Base-by-base conservation (phyloP, 2,797 vertebrate species). In the Danio aesculapii region DNA sequence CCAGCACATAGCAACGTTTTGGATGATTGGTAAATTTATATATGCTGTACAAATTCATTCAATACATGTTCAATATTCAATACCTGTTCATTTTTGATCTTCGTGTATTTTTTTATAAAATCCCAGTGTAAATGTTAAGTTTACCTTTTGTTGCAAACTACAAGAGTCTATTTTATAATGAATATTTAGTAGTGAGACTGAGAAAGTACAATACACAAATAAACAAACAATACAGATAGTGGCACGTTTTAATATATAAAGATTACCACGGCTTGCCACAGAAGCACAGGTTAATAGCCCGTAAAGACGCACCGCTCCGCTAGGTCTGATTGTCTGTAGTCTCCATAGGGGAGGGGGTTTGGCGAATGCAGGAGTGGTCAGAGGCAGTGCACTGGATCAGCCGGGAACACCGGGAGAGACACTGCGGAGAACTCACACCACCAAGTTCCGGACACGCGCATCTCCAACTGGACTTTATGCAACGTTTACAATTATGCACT, bases 351-450 rank as follows among this genome's bases (percentile, higher is more conserved):
- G 77, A 62, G 73, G 62, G 57, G 64, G 82, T 17, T 49, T 64
- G 21, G 64, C 62, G 80, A 79, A 74, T 71, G 74, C 84, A 73
- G 85, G 84, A 83, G 81, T 75, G 87, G 81, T 83, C 75, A 64
- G 79, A 64, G 17, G 70, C 58, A 83, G 77, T 75, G 77, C 75
- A 75, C 47, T 64, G 69, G 44, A 74, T 16, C 41, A 66, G 75
- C 11, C 30, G 73, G 72, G 61, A 74, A 77, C 78, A 85, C 39
- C 76, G 19, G 62, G 71, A 46, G 78, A 77, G 79, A 81, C 80
- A 84, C 86, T 68, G 68, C 87, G 77, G 83, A 85, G 85, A 79
- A 82, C 50, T 76, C 63, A 30, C 39, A 44, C 78, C 66, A 57
- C 30, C 68, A 46, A 79, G 55, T 79, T 47, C 53, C 8, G n/a